A percentile compares a stretch with the other conserved stretches of the same genome.
Evolutionary conservation across 2,888 invertebrate species (phyloP).

Genomic region (Agrochola litura): DNA sequence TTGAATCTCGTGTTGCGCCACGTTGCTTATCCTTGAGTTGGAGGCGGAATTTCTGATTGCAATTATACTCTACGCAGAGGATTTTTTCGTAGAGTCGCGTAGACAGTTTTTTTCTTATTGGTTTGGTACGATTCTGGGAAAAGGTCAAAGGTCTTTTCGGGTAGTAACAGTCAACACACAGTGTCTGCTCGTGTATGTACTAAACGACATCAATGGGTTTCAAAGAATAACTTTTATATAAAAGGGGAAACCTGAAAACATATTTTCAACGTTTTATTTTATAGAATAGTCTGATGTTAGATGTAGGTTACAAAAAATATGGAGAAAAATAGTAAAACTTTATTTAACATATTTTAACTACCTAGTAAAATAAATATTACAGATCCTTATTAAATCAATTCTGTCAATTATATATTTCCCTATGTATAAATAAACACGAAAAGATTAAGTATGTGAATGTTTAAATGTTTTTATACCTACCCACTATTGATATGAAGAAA

Average conservation of each 20-base stretch:
- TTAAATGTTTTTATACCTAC: constrained; percentile 32
- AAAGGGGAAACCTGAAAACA: neutral
- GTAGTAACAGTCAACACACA: constrained; percentile 9
- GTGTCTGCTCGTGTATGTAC: neutral
- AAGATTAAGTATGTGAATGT: constrained; percentile 10
- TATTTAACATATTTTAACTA: constrained; percentile 1
- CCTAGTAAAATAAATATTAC: constrained; percentile 14
- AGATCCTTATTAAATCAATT: constrained; percentile 27
- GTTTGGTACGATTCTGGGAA: neutral
- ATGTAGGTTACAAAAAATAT: neutral
- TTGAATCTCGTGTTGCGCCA: constrained; percentile 59
- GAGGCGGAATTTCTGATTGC: constrained; percentile 41
- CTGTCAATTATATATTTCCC: constrained; percentile 7
- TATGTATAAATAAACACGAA: constrained; percentile 34
- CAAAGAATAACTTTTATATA: neutral
- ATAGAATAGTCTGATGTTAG: too few species aligned
- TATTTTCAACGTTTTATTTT: neutral
- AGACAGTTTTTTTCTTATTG: constrained; percentile 1
- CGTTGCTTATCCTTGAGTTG: constrained; percentile 49
- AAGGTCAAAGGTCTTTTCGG: constrained; percentile 15
- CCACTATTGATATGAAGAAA: constrained; percentile 23
- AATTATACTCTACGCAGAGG: constrained; percentile 8
- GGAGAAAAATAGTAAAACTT: neutral
- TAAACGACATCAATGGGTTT: constrained; percentile 12
- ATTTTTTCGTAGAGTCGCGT: neutral